Base-by-base conservation (phyloP, 2,888 invertebrate species). In the Eudasyphora cyanicolor region DNA sequence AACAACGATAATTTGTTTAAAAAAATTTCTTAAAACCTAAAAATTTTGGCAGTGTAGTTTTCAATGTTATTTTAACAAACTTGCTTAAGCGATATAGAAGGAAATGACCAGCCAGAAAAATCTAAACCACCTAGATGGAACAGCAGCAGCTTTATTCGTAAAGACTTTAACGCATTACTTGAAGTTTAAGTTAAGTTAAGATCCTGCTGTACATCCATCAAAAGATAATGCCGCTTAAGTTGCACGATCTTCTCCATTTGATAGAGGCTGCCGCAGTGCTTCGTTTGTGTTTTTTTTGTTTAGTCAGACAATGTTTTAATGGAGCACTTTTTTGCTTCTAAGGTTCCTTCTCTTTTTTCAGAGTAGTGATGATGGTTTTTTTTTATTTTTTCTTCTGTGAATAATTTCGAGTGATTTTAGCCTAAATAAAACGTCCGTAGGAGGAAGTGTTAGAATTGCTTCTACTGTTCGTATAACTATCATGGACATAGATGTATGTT, bases 131-230 rank as follows among this genome's bases (percentile, higher is more conserved):
- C 64, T 6, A 67, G 69, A 45, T 27, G 19, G 67, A 38, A n/a
- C n/a, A n/a, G 19, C 67, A 19, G 27, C 73, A 60, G 32, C 70
- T 84, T 74, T 75, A 73, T n/a, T 73, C 49, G 78, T 57, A 73
- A 84, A 73, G 81, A 81, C 78, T 84, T 84, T 84, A 84, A 84
- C 84, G 84, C 84, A 84, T 81, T 84, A 81, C 76, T 79, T 24
- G 84, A 75, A 77, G 80, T 84, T 42, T 74, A 51, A 84, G 84
- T 42, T 74, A 51, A 84, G 84, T 79, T 81, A 81, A 84, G 81
- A 84, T 84, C 84, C 84, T 84, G 81, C n/a, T n/a, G 78, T 81
- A 79, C 84, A 84, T 81, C 84, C 84, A 84, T 84, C 84, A 81
- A 84, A 84, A 84, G 84, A 84, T 84, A 84, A 84, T 73, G 84